phyloP scores from a whole-genome alignment of 1,140 invertebrate species.

The Pseudoatta argentina region DNA sequence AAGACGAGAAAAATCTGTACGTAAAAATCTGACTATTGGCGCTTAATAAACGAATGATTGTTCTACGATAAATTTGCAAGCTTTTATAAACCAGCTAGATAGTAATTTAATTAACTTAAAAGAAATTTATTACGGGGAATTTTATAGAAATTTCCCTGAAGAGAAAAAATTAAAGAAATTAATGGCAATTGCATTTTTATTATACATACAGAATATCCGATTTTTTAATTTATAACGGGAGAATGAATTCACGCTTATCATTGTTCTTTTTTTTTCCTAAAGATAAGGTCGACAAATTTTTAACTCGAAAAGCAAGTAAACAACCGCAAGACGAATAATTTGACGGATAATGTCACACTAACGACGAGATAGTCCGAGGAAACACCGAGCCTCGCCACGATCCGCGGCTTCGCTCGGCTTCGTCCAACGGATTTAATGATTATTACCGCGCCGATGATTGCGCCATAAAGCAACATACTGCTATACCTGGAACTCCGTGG shows the following conservation, averaged over 20 bases:
- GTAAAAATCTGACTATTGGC: background rate
- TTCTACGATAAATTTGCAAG: background rate
- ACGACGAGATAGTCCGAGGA: conserved; percentile 46
- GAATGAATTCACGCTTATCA: background rate
- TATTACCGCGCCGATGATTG: conserved; percentile 78
- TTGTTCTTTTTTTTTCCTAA: background rate
- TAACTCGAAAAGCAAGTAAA: conserved; percentile 18
- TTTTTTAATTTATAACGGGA: background rate
- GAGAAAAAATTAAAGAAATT: conserved; percentile 26
- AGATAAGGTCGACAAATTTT: background rate
- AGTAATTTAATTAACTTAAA: background rate
- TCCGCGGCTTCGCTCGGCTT: conserved; percentile 42
- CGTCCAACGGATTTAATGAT: conserved; percentile 76
- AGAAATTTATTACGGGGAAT: background rate
- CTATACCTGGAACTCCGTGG: conserved; percentile 74
- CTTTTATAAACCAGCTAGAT: background rate
- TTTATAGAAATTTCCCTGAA: background rate
- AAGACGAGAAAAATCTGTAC: background rate
- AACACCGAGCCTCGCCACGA: conserved; percentile 18
- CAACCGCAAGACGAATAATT: conserved; percentile 28
- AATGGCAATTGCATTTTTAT: background rate
- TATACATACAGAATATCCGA: background rate
- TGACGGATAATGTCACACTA: conserved; percentile 42
- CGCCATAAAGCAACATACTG: conserved; percentile 79
- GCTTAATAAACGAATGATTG: background rate